A percentile compares a stretch with the other conserved stretches of the same genome.
These are phyloP conservation scores for Acrocyrtus sp. DNA, from an alignment of 2,888 invertebrate species.

Conservation along the genomic window DNA sequence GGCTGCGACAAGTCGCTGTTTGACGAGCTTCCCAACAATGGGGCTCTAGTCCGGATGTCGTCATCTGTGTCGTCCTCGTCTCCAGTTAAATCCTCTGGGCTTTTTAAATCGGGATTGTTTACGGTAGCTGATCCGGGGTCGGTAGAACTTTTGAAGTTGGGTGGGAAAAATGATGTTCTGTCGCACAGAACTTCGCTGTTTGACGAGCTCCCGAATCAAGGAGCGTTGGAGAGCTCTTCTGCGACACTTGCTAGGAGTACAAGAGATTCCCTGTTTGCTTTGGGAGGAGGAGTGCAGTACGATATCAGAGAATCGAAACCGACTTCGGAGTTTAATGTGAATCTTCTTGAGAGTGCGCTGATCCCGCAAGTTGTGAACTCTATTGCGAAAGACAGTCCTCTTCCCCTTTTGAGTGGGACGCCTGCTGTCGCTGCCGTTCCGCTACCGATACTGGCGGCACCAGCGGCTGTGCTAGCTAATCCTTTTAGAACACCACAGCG, in stretches of 20 bases:
- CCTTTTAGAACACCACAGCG: background rate
- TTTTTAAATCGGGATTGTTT: background rate
- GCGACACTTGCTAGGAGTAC: constrained; percentile 18
- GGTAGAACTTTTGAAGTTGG: too few relatives aligned
- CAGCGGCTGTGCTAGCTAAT: background rate
- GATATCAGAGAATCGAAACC: constrained; percentile 40
- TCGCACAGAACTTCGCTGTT: constrained; percentile 46
- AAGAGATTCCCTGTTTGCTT: constrained; percentile 27
- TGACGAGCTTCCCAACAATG: constrained; percentile 59
- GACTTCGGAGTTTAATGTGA: constrained; percentile 41
- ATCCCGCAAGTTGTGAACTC: constrained; percentile 52
- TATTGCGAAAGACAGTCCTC: constrained; percentile 18
- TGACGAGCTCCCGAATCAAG: constrained; percentile 59
- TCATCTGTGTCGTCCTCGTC: too few relatives aligned
- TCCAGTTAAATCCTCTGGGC: too few relatives aligned
- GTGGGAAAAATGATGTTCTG: too few relatives aligned
- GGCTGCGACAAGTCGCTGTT: constrained; percentile 50
- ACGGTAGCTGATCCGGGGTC: background rate
- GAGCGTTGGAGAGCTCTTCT: constrained; percentile 41
- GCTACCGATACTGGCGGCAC: constrained; percentile 7
- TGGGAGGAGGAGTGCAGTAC: constrained; percentile 29
- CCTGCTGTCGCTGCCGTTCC: background rate
- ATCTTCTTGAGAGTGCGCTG: constrained; percentile 41
- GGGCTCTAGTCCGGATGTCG: constrained; percentile 31
- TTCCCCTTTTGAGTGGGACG: background rate